These are phyloP conservation scores for Isaurus tuberculatus DNA, from an alignment of 92 coral and sea anemone genomes.

Conservation along the genomic window DNA sequence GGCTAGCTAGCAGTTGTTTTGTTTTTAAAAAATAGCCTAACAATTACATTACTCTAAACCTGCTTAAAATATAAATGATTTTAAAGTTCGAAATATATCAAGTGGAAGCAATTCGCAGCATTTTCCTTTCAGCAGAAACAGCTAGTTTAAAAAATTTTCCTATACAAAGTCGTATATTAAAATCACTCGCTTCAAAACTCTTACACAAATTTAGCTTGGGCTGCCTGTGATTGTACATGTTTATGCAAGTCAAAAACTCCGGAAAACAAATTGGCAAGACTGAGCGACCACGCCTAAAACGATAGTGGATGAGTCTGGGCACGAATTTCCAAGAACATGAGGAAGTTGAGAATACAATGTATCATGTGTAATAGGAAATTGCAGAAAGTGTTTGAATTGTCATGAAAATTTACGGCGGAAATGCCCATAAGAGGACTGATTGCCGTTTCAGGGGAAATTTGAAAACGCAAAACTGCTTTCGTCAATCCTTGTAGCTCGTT, in stretches of 20 bases:
- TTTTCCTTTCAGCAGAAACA: too few relatives aligned
- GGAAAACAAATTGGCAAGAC: neutral
- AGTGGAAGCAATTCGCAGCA: too few relatives aligned
- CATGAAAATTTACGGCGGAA: conserved; percentile 26
- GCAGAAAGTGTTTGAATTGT: neutral
- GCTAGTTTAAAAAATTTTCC: too few relatives aligned
- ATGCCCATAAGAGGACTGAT: conserved; percentile 10
- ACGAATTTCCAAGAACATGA: neutral
- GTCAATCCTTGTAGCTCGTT: neutral
- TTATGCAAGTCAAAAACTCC: neutral
- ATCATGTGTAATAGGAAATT: neutral
- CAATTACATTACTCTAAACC: too few relatives aligned
- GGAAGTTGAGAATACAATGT: neutral
- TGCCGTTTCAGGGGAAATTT: neutral
- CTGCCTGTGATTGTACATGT: neutral
- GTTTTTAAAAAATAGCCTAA: too few relatives aligned
- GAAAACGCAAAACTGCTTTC: neutral
- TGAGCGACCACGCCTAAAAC: neutral
- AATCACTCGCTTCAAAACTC: too few relatives aligned
- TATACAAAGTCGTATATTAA: too few relatives aligned
- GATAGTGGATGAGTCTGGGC: conserved; percentile 17
- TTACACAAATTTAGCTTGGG: too few relatives aligned
- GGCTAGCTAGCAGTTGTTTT: too few relatives aligned
- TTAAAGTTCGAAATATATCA: too few relatives aligned
- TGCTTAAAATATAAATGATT: too few relatives aligned